A percentile compares a stretch with the other conserved stretches of the same genome.
Conservation (phyloP, 1,140 invertebrate species). For the Mylabris phalerata region DNA sequence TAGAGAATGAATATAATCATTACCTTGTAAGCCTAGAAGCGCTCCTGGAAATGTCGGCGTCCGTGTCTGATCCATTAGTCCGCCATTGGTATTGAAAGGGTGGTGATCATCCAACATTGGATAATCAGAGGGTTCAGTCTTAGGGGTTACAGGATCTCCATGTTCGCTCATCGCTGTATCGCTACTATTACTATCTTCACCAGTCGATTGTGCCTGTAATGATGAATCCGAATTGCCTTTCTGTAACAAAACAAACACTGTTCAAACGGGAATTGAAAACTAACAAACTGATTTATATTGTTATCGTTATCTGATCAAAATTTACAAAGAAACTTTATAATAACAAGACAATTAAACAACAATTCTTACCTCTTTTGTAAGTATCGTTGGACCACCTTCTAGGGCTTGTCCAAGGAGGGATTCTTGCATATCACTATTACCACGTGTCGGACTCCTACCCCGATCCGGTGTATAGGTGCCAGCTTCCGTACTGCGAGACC, state of each 20-base stretch:
- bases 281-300: not conserved
- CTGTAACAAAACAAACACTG: constrained; percentile 16
- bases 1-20: not conserved
- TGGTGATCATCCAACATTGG: constrained; percentile 55
- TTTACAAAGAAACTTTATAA: not conserved
- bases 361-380: constrained; percentile 41
- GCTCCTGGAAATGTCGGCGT: constrained; percentile 62
- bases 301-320: not conserved
- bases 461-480: constrained; percentile 30
- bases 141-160: constrained; percentile 46
- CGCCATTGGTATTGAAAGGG: constrained; percentile 60
- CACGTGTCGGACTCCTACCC: constrained; percentile 45
- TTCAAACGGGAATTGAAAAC: not conserved
- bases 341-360: not conserved
- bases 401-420: constrained; percentile 67
- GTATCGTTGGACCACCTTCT: constrained; percentile 55
- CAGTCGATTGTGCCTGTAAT: constrained; percentile 61
- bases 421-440: constrained; percentile 51
- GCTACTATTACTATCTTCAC: constrained; percentile 69
- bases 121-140: constrained; percentile 57
- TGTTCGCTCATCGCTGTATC: constrained; percentile 62
- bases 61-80: constrained; percentile 57
- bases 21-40: constrained; percentile 65
- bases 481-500: constrained; percentile 46
- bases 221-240: constrained; percentile 47